Evolutionary conservation across 2,113 vertebrate genomes (phyloP), one percentile per base, ranked within the genome.

Genomic region (Macroglossus sobrinus): DNA sequence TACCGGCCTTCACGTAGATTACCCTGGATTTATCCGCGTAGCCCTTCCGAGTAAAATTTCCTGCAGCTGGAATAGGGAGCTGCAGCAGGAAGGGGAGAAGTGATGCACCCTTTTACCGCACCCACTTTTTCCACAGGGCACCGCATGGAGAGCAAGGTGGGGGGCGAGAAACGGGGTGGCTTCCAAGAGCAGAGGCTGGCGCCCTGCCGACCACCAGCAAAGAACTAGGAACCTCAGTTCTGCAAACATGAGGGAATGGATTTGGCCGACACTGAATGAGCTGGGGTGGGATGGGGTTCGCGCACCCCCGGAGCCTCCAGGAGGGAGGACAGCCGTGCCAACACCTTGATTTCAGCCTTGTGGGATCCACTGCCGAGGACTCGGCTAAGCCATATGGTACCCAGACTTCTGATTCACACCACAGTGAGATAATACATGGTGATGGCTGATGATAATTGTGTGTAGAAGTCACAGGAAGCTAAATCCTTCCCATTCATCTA

Each of bases 301-400:
- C 21, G 4, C 43, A 47, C 21, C 6, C 80, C 43, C 28, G 9
- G 43, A 63, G 18, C 13, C 3, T 45, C 16, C 0, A 4, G 55
- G 19, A 72, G 8, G 24, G 24, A 19, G 6, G 4, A 30, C 19
- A 28, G 35, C 18, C 19, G 6, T 7, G 40, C 16, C 55, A 38
- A 16, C 22, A 28, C 13, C 26, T 26, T n/a, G 38, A 47, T 13
- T 59, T 57, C 13, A 40, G 35, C 28, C 14, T 26, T 15, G 4
- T 13, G 33, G 14, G 66, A 12, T 21, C 38, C 40, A 24, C 28
- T 40, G 16, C 6, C 0, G 21, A 59, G 50, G 15, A 38, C 5
- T 45, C 8, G 2, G 3, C 6, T 3, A 13, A 69, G 9, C 11
- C 13, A 1, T 0, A 15, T 10, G 28, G 28, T 3, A 50, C 18